phyloP scores from a whole-genome alignment of 1,140 invertebrate species.

The Argopecten irradians region DNA sequence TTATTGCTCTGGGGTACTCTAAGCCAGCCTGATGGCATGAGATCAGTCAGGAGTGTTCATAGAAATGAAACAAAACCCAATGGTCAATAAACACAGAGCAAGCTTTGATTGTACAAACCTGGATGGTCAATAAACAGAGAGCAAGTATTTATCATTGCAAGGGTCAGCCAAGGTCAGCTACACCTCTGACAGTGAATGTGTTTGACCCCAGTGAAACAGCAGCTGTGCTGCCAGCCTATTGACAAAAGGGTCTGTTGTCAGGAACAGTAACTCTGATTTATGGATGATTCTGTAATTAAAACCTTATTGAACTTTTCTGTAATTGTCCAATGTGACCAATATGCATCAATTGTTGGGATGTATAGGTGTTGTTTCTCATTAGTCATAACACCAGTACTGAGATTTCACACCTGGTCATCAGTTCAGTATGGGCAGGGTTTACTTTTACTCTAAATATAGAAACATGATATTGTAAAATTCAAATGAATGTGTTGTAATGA shows the following conservation, averaged over 20 bases:
- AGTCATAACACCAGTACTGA: no score
- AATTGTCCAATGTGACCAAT: neutral
- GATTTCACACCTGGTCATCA: neutral
- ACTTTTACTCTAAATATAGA: no score
- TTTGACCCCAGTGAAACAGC: constrained; percentile 13
- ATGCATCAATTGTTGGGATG: no score
- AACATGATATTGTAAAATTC: neutral
- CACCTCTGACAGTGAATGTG: neutral
- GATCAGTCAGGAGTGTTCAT: neutral
- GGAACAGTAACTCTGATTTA: neutral
- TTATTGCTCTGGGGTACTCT: neutral
- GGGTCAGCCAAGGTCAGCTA: neutral
- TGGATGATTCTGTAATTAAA: neutral
- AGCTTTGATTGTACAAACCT: no score
- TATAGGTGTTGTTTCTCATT: no score
- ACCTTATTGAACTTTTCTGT: neutral
- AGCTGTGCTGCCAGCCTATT: neutral
- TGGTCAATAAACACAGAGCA: neutral
- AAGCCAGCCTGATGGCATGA: neutral
- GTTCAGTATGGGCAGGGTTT: neutral
- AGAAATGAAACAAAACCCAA: neutral
- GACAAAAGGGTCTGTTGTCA: neutral
- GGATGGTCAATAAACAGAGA: neutral
- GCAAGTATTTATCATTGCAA: neutral
- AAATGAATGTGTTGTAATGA: neutral